Base-by-base conservation (phyloP, 2,797 vertebrate genomes). In the Bovichtus diacanthus region DNA sequence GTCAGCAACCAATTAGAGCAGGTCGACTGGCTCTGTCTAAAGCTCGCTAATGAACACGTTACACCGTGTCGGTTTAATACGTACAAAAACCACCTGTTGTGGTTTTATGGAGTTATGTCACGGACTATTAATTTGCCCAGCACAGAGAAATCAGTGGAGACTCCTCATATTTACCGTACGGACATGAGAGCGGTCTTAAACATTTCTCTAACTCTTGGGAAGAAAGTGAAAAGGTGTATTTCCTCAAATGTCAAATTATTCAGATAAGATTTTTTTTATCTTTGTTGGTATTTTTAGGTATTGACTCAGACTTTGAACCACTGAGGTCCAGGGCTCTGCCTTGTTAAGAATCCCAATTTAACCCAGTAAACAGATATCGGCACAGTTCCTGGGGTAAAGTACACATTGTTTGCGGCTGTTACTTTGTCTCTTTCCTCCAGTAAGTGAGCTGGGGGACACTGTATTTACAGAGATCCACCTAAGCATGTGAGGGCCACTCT, bases 401-500 rank as follows among this genome's bases (percentile, higher is more conserved):
- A n/a, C n/a, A 27, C n/a, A 62, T 1, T 50, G 62, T 69, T 36
- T 70, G 36, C 38, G 38, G 8, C 13, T 51, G 19, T 46, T 18
- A 16, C 1, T 29, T 27, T 54, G 21, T 68, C n/a, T 75, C 49
- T 43, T 62, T 55, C 13, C 34, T 63, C 7, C 74, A 65, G 60
- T 47, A 66, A 16, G 65, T 18, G 25, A 46, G 34, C 23, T 25
- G 16, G 44, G 39, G 53, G 21, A 31, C 62, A 34, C 54, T 64
- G 31, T 1, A 54, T 75, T 69, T 68, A 67, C 59, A 41, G 53
- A 61, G 66, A 55, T 73, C 76, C 50, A 66, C 15, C 67, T 70
- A 71, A 60, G 66, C 65, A 65, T 70, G 74, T 25, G 72, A 89
- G 77, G 88, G 79, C 72, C 68, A 67, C 83, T 73, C 69, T 79